Percentiles rank a stretch among this genome's conserved stretches.
These are phyloP conservation scores for Heterodera carotae DNA, from an alignment of 1,140 invertebrate genomes.

Conservation along the genomic window DNA sequence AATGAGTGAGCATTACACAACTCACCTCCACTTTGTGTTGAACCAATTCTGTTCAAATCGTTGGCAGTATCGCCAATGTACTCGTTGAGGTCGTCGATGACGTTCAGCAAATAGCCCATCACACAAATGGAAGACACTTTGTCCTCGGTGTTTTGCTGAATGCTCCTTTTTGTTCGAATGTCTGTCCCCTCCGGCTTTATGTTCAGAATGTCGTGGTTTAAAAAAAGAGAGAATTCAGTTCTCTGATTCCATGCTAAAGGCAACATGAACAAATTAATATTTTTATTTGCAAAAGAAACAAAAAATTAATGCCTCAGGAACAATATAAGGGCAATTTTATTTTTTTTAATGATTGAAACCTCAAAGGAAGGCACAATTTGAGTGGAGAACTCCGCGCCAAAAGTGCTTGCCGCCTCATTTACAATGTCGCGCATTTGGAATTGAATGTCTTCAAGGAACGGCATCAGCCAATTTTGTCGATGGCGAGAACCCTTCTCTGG, in stretches of 20 bases:
- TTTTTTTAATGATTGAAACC: conserved; percentile 7
- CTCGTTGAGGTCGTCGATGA: conserved; percentile 50
- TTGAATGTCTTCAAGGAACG: conserved; percentile 49
- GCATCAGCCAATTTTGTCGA: conserved; percentile 52
- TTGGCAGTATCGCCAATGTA: conserved; percentile 42
- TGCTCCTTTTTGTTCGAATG: conserved; percentile 31
- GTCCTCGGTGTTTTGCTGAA: conserved; percentile 51
- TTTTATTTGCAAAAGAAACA: no score
- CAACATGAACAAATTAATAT: not conserved
- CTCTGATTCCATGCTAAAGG: conserved; percentile 44
- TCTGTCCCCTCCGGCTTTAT: conserved; percentile 34
- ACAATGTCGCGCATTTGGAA: conserved; percentile 48
- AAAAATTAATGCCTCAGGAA: no score
- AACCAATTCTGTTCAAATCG: not conserved
- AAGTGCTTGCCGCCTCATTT: conserved; percentile 48
- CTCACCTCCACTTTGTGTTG: no score
- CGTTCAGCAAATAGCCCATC: conserved; percentile 49
- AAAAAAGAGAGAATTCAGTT: conserved; percentile 46
- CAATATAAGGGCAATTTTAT: not conserved
- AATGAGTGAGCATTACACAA: no score
- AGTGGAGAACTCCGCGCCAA: conserved; percentile 46
- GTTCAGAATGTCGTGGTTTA: conserved; percentile 44
- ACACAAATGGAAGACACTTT: conserved; percentile 50
- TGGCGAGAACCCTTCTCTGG: conserved; percentile 41
- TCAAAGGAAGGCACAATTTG: conserved; percentile 57